Percentiles rank a stretch among this genome's conserved stretches.
phyloP scores from a whole-genome alignment of 35 echinoderm and acorn worm species.

The Ptychodera flava region DNA sequence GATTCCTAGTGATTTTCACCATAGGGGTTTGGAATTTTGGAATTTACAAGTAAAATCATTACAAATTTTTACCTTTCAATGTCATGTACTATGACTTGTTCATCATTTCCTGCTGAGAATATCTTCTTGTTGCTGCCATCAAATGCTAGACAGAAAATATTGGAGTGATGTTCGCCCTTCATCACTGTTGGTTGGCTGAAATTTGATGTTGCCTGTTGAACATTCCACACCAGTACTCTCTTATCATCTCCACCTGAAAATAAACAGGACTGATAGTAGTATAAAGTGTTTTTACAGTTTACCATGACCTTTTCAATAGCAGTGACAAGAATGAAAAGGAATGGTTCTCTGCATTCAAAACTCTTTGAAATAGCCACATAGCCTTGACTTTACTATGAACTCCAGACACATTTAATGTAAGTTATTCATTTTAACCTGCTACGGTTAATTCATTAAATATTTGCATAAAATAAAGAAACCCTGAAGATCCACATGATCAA shows the following conservation, averaged over 20 bases:
- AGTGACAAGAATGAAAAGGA: too few relatives aligned
- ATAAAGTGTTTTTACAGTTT: neutral
- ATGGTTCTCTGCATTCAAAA: too few relatives aligned
- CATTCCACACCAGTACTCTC: conserved; percentile 72
- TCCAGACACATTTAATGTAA: too few relatives aligned
- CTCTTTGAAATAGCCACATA: too few relatives aligned
- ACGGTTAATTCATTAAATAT: neutral
- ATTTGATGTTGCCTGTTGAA: conserved; percentile 48
- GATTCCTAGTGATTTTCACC: too few relatives aligned
- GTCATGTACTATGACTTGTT: conserved; percentile 97
- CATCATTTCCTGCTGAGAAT: conserved; percentile 96
- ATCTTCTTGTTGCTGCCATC: conserved; percentile 69
- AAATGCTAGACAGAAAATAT: conserved; percentile 91
- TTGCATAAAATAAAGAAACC: neutral
- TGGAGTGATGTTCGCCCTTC: conserved; percentile 94
- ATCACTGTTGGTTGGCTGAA: conserved; percentile 11
- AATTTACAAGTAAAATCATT: too few relatives aligned
- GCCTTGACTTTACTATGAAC: too few relatives aligned
- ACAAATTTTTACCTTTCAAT: conserved; percentile 52
- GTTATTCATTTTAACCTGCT: neutral
- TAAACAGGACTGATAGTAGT: neutral
- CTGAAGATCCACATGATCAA: too few relatives aligned
- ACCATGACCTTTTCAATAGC: neutral
- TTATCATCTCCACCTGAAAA: conserved; percentile 95
- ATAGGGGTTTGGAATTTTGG: too few relatives aligned